Evolutionary conservation across 2,113 vertebrate species (phyloP).

Genomic region (Baryphthengus martii): DNA sequence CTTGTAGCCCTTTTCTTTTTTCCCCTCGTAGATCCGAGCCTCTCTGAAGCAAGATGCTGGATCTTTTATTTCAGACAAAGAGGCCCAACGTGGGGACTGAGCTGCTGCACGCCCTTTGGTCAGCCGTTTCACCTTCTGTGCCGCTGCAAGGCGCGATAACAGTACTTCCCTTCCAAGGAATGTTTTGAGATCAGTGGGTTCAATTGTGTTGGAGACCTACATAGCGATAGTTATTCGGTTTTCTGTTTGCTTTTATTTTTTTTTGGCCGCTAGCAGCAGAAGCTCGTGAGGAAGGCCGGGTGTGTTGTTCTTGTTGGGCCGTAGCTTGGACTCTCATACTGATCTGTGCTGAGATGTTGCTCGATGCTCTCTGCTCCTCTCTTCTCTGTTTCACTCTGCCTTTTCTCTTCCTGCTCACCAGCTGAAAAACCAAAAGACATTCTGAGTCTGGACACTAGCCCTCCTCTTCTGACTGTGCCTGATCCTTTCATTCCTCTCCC

Average conservation of each 20-base stretch:
- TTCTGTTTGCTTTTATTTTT: neutral
- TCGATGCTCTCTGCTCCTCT: constrained; percentile 8
- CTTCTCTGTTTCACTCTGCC: constrained; percentile 14
- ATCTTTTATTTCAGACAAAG: neutral
- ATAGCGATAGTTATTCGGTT: neutral
- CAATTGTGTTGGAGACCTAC: neutral
- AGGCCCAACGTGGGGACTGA: neutral
- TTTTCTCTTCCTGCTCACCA: constrained; percentile 49
- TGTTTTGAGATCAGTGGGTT: neutral
- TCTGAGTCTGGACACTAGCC: constrained; percentile 76
- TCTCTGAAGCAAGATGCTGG: neutral
- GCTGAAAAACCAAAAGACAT: constrained; percentile 81
- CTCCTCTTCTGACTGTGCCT: constrained; percentile 81
- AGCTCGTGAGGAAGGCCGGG: too few relatives aligned
- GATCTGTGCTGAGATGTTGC: neutral
- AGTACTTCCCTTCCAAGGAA: neutral
- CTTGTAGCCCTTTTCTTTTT: neutral
- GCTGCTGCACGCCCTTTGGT: neutral
- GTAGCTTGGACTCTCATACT: too few relatives aligned
- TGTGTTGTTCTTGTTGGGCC: neutral
- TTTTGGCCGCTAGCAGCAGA: neutral
- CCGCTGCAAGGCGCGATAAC: neutral
- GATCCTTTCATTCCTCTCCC: constrained; percentile 85
- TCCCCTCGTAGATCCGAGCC: neutral
- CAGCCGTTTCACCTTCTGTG: neutral